phyloP scores from a whole-genome alignment of 2,797 vertebrate genomes.

The Falco rusticolus region DNA sequence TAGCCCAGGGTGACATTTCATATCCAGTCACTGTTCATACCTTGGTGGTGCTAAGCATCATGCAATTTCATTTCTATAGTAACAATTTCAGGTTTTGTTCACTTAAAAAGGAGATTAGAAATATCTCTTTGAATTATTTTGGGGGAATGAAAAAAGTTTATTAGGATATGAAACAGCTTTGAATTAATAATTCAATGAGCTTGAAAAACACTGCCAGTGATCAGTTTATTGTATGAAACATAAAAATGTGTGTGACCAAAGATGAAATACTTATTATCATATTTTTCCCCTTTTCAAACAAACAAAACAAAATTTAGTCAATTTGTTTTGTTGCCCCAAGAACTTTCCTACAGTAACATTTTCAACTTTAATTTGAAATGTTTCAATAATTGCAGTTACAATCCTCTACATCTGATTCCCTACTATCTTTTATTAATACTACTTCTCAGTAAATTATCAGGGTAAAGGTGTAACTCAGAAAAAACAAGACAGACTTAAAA shows the following conservation, averaged over 20 bases:
- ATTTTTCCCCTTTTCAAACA: not conserved
- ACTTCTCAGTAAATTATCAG: not conserved
- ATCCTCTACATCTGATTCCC: not conserved
- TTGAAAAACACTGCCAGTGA: not conserved
- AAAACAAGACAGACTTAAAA: not conserved
- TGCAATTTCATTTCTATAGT: not conserved
- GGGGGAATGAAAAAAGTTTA: rapidly evolving
- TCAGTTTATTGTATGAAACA: not conserved
- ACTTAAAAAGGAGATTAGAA: not conserved
- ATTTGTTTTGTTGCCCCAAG: not conserved
- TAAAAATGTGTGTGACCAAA: not conserved
- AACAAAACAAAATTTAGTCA: not conserved
- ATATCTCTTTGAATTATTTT: not conserved
- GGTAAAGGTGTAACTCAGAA: not conserved
- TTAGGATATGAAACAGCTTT: not conserved
- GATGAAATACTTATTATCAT: not conserved
- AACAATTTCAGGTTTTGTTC: not conserved
- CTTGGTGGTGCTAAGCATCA: not conserved
- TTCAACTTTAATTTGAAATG: not conserved
- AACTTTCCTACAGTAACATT: not conserved
- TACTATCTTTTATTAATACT: not conserved
- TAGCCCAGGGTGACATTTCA: not conserved
- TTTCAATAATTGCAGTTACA: not conserved
- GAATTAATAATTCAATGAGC: not conserved
- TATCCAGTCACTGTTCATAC: not conserved